phyloP scores from a whole-genome alignment of 2,797 vertebrate species.

The Geotrypetes seraphini region DNA sequence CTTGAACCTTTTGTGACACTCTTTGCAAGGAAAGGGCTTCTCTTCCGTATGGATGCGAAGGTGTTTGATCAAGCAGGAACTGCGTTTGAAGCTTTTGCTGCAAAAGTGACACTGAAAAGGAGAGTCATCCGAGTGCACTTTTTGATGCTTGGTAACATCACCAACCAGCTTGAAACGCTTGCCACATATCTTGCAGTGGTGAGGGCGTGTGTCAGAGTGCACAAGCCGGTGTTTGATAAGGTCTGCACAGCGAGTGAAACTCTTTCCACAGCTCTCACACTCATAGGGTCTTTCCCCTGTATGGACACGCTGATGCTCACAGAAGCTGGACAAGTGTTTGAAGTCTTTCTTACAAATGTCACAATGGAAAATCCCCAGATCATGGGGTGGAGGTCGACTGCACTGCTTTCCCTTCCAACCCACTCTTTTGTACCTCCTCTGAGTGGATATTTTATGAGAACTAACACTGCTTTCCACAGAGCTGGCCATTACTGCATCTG shows the following conservation, averaged over 20 bases:
- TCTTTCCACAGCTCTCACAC: not conserved
- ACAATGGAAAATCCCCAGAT: not conserved
- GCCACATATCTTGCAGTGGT: slow-evolving; percentile 3
- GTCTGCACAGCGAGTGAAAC: not conserved
- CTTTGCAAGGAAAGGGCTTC: not conserved
- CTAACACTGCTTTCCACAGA: not conserved
- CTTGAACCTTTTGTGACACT: slow-evolving; percentile 9
- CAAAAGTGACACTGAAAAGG: not conserved
- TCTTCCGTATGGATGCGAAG: not conserved
- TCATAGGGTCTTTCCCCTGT: not conserved
- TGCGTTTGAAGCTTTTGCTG: not conserved
- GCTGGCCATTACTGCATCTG: not conserved
- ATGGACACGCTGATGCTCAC: slow-evolving; percentile 9
- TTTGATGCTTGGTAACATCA: slow-evolving; percentile 1
- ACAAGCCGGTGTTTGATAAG: slow-evolving; percentile 20
- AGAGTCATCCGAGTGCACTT: not conserved
- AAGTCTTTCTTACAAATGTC: slow-evolving; percentile 9
- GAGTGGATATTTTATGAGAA: not conserved
- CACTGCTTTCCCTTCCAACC: not conserved
- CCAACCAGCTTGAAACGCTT: not conserved
- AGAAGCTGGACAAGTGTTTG: slow-evolving; percentile 12
- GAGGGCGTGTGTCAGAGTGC: not conserved
- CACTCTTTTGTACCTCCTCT: not conserved
- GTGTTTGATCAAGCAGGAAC: not conserved
- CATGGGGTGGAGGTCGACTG: fast-evolving